Evolutionary conservation across 2,888 invertebrate genomes (phyloP).

Genomic region (Rhimphoctona megacephalus): DNA sequence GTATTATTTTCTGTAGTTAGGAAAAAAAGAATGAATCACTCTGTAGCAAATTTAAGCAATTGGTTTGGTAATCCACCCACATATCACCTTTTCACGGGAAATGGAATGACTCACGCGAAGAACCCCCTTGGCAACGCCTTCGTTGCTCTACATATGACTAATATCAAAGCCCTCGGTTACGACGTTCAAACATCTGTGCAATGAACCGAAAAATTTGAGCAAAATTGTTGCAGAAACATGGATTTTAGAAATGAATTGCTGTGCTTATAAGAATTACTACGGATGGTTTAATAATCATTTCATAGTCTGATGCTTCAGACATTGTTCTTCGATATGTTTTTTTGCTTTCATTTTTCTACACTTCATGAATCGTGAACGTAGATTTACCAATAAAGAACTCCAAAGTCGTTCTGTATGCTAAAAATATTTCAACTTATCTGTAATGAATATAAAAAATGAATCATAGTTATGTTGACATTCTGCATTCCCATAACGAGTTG

Average conservation of each 20-base stretch:
- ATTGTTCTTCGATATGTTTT: background rate
- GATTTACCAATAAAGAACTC: too few species aligned
- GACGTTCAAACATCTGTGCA: slow-evolving; percentile 25
- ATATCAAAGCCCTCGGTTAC: slow-evolving; percentile 24
- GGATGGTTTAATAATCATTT: background rate
- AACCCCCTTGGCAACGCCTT: slow-evolving; percentile 33
- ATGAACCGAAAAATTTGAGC: background rate
- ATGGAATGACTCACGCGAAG: slow-evolving; percentile 44
- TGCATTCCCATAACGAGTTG: background rate
- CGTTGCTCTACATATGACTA: slow-evolving; percentile 46
- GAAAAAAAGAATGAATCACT: slow-evolving; percentile 10
- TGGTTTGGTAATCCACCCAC: background rate
- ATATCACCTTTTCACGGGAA: slow-evolving; percentile 23
- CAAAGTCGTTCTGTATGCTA: too few species aligned
- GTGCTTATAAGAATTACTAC: background rate
- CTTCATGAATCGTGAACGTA: background rate
- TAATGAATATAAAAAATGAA: background rate
- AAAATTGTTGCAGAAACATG: background rate
- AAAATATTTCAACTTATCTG: too few species aligned
- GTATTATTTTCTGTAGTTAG: background rate
- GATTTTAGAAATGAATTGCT: background rate
- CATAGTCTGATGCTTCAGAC: background rate
- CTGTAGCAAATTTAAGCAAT: slow-evolving; percentile 1
- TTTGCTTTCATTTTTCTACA: background rate
- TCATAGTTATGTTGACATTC: background rate